A percentile compares a stretch with the other conserved stretches of the same genome.
These are phyloP conservation scores for Diglossa cyanea DNA, from an alignment of 2,797 vertebrate genomes.

Conservation along the genomic window DNA sequence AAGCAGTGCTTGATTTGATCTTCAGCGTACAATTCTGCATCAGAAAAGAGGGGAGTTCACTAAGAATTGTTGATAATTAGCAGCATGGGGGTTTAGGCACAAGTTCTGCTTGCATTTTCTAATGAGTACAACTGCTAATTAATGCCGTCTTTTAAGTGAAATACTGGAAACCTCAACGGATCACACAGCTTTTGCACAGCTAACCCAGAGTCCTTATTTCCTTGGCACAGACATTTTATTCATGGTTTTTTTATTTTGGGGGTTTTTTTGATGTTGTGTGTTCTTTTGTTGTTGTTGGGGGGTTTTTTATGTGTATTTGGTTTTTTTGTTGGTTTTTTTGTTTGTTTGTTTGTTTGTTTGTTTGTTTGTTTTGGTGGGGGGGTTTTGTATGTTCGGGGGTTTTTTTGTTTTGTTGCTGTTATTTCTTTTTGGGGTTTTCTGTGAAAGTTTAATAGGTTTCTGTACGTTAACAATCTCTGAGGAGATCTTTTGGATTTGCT, in stretches of 20 bases:
- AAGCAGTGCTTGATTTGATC: background rate
- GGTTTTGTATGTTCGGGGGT: background rate
- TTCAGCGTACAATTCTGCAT: background rate
- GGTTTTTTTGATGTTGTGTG: accelerated
- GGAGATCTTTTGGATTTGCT: background rate
- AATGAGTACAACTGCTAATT: background rate
- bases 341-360: background rate
- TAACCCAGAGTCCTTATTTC: background rate
- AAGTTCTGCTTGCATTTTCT: background rate
- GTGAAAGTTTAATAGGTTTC: background rate
- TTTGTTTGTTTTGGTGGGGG: background rate
- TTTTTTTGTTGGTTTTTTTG: background rate
- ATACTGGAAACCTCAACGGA: background rate
- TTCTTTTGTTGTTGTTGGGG: background rate
- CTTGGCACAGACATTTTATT: background rate
- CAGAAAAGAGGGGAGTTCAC: background rate
- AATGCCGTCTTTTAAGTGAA: background rate
- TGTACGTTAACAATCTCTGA: background rate
- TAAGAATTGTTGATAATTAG: background rate
- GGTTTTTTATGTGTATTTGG: background rate
- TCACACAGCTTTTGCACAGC: background rate
- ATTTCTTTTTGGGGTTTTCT: background rate
- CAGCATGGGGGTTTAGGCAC: background rate
- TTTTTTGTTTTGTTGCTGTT: background rate
- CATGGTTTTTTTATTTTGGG: background rate